phyloP scores from a whole-genome alignment of 2,888 invertebrate genomes.

The Vannuccia rotundouncinata region DNA sequence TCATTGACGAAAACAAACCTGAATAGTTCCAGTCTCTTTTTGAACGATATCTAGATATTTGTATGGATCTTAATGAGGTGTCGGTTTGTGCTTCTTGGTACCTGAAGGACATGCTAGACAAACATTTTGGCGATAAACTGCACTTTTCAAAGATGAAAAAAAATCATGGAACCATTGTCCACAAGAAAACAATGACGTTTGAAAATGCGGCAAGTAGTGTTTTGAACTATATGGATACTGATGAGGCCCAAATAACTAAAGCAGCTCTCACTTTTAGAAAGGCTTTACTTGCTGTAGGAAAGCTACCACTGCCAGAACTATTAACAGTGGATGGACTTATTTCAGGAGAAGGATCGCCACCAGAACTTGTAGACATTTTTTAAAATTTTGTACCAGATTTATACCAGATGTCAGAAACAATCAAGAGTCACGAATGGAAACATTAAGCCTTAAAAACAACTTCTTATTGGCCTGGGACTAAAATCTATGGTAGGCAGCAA shows the following conservation, averaged over 20 bases:
- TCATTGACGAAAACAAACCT: neutral
- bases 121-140: conserved; percentile 2
- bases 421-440: neutral
- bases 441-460: neutral
- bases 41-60: conserved; percentile 2
- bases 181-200: neutral
- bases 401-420: neutral
- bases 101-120: neutral
- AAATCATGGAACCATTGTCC: neutral
- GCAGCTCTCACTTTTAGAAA: conserved; percentile 7
- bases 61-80: neutral
- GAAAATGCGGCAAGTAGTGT: neutral
- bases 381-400: neutral
- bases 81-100: neutral
- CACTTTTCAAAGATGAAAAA: neutral
- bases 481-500: conserved; percentile 17
- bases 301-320: neutral
- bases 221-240: neutral
- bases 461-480: conserved; percentile 11
- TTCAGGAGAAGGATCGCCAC: conserved; percentile 3
- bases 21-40: neutral
- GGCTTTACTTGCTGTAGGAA: neutral
- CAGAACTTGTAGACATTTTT: conserved; percentile 14
- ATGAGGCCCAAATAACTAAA: neutral
- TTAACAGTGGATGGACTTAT: neutral